phyloP scores from a whole-genome alignment of 2,113 vertebrate genomes.

The Anas platyrhynchos region DNA sequence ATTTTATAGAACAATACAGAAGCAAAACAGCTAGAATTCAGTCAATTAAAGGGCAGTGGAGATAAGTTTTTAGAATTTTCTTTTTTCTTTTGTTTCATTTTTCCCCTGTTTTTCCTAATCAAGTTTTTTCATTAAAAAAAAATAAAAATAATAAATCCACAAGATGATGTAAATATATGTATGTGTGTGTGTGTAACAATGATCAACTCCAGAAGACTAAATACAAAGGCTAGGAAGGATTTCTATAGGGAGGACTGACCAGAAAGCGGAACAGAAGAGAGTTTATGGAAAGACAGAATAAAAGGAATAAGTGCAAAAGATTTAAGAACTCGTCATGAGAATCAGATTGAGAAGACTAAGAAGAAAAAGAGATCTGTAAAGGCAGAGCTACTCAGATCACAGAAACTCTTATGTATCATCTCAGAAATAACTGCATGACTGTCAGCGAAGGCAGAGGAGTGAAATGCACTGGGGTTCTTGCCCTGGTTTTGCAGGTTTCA shows the following conservation, averaged over 20 bases:
- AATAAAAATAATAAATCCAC: too few relatives aligned
- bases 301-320: neutral
- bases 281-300: neutral
- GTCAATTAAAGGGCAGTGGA: neutral
- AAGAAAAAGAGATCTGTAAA: neutral
- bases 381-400: neutral
- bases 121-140: accelerated
- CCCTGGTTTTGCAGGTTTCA: neutral
- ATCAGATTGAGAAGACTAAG: neutral
- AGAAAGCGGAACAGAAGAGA: neutral
- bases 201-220: neutral
- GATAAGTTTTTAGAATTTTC: neutral
- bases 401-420: neutral
- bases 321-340: neutral
- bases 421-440: neutral
- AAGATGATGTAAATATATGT: neutral
- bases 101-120: accelerated
- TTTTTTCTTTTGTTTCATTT: accelerated
- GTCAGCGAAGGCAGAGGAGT: neutral
- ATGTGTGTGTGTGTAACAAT: neutral
- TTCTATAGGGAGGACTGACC: neutral
- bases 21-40: neutral
- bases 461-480: neutral
- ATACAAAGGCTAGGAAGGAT: neutral
- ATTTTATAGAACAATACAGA: neutral